Base-by-base conservation (phyloP, 92 coral and sea anemone species). In the Ricordea florida region DNA sequence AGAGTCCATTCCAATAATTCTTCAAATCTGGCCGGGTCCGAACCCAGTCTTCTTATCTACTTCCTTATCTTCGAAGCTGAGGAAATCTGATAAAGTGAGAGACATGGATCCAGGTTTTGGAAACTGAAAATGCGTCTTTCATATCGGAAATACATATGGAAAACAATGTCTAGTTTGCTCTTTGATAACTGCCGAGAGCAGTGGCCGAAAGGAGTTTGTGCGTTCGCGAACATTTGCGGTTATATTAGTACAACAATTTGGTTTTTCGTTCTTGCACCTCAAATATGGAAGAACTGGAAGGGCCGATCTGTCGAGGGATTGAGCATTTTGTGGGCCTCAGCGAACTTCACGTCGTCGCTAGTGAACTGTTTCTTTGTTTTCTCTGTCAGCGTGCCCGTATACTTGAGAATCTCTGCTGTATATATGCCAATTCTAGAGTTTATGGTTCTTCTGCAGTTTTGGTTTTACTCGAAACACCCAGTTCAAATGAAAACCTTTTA, bases 301-400 rank as follows among this genome's bases (percentile, higher is more conserved):
- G 35, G 69, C 0, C 78, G 44, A 21, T 84, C 89, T 0, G 89
- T 84, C 24, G 85, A 61, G 29, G 89, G 79, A 0, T 80, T 84
- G 3, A 84, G 89, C 74, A 63, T 84, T 43, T 35, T 84, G n/a
- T 84, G 85, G 89, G 84, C 85, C 1, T 67, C 85, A 7, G 89
- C 89, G 9, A 38, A 41, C 79, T 84, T 84, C 15, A 84, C 89
- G 13, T 85, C 85, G 1, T 84, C 89, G 20, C 58, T 84, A n/a
- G 85, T 77, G 41, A 84, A 84, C 68, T 40, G 29, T 2, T 84
- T 84, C 74, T 84, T 66, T 68, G 67, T 25, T 3, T 77, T 84
- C 37, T 69, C 53, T 14, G 25, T 21, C 44, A 23, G 25, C 1
- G 30, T 69, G 35, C 85, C 89, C 16, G 38, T 77, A 5, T 69